These are phyloP conservation scores for Leucoraja ocellata DNA, from an alignment of 2,797 vertebrate species.

Conservation along the genomic window DNA sequence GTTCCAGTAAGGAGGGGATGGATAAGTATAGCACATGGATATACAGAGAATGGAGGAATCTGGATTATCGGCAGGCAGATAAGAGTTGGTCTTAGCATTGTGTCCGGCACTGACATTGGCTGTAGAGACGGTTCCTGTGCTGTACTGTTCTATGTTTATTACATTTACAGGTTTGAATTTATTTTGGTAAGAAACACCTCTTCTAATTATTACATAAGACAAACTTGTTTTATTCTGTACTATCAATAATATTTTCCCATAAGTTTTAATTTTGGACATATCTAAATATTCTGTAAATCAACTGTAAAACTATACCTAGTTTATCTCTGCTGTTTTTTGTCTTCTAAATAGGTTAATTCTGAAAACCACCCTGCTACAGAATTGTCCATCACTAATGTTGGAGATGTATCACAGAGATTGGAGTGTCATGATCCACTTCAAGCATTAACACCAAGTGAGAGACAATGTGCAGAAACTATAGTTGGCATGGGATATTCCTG, in stretches of 20 bases:
- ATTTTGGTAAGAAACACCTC: background rate
- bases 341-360: conserved; percentile 24
- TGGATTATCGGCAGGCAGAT: too few species aligned
- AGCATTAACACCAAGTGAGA: conserved; percentile 73
- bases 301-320: background rate
- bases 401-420: accelerated
- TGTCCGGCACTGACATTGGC: too few species aligned
- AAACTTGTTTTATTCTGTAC: background rate
- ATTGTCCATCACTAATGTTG: background rate
- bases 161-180: background rate
- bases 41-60: too few species aligned
- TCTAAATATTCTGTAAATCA: background rate
- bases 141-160: too few species aligned
- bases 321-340: background rate
- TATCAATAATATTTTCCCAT: background rate
- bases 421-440: conserved; percentile 56
- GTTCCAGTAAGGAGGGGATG: too few species aligned
- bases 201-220: background rate
- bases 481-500: conserved; percentile 91
- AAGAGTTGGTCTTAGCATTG: too few species aligned
- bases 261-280: background rate
- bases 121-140: too few species aligned
- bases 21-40: too few species aligned
- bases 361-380: background rate
- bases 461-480: conserved; percentile 80